Conservation (phyloP, 2,113 vertebrate species). For the Sitta europaea region DNA sequence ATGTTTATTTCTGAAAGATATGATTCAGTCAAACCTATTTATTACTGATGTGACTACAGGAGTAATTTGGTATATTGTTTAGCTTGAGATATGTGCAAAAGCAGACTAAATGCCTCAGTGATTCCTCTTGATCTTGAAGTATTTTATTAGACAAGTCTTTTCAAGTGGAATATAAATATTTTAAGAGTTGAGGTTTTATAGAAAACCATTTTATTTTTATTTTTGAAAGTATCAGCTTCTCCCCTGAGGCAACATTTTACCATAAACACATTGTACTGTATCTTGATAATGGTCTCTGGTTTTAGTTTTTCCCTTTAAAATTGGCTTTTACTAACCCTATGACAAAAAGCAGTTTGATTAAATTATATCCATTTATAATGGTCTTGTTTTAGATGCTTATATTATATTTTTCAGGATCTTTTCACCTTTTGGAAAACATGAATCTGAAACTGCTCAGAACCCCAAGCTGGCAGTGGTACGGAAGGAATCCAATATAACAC, state of each 20-base stretch:
- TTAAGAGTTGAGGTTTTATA: background rate
- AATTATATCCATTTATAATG: background rate
- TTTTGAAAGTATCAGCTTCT: background rate
- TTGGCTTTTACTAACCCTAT: background rate
- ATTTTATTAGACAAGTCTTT: conserved; percentile 31
- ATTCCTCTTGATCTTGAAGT: conserved; percentile 26
- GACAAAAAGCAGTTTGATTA: background rate
- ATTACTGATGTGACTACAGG: background rate
- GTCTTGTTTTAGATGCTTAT: background rate
- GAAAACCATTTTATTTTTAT: background rate
- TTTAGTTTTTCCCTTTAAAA: background rate
- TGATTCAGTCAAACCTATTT: background rate
- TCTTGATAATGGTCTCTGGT: background rate
- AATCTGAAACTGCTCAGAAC: background rate
- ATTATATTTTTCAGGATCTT: background rate
- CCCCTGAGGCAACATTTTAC: background rate
- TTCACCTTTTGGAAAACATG: background rate
- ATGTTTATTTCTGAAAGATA: background rate
- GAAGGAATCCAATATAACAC: background rate
- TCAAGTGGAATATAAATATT: conserved; percentile 33
- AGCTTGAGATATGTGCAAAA: background rate
- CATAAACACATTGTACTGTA: background rate
- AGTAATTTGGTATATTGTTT: background rate
- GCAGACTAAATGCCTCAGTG: conserved; percentile 2
- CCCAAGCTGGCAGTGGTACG: background rate